Percentiles rank a stretch among this genome's conserved stretches.
Evolutionary conservation across 2,797 vertebrate genomes (phyloP).

Genomic region (Myiothlypis chrysogaster): DNA sequence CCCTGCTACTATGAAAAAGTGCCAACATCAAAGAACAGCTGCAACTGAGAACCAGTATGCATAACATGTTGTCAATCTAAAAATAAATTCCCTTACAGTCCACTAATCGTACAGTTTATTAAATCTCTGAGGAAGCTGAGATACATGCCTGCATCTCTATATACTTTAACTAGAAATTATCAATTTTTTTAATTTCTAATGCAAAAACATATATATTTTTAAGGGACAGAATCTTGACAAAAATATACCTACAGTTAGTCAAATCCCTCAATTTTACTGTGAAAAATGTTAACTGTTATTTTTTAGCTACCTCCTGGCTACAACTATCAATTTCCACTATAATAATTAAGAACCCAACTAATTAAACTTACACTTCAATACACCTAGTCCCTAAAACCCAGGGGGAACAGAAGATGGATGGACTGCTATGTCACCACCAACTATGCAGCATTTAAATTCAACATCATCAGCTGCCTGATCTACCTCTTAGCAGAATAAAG

Average conservation of each 20-base stretch:
- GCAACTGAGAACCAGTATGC: not conserved
- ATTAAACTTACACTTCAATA: not conserved
- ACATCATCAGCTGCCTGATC: not conserved
- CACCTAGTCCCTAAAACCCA: not conserved
- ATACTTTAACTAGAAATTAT: not conserved
- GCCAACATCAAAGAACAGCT: not conserved
- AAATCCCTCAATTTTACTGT: not conserved
- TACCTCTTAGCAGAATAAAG: not conserved
- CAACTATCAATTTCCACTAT: fast-evolving
- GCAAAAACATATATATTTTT: not conserved
- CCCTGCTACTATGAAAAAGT: not conserved
- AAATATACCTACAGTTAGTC: not conserved
- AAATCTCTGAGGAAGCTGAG: not conserved
- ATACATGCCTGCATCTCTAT: not conserved
- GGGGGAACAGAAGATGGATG: not conserved
- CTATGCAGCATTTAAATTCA: not conserved
- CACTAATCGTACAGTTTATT: not conserved
- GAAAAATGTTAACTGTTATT: not conserved
- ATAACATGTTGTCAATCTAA: not conserved
- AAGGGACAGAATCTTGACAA: not conserved
- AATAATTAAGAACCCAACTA: not conserved
- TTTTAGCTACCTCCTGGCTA: not conserved
- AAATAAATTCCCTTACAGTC: not conserved
- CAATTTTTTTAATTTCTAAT: not conserved
- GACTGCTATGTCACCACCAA: not conserved